phyloP scores from a whole-genome alignment of 2,888 invertebrate genomes.

The Pyrocoelia pectoralis region DNA sequence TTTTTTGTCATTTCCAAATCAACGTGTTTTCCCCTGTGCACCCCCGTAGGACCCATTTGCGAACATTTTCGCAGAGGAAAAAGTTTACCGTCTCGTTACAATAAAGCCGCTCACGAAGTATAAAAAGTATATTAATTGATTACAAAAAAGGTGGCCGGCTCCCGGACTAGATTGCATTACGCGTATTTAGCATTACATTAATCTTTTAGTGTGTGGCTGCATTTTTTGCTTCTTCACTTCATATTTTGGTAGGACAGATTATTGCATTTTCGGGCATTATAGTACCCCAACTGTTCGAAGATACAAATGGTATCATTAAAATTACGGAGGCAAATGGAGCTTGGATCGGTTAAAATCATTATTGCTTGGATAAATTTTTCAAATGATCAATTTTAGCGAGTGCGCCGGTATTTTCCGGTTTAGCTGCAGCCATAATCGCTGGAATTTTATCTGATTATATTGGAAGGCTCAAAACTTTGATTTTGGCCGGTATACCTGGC shows the following conservation, averaged over 20 bases:
- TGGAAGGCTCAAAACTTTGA: slow-evolving; percentile 65
- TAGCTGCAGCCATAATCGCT: slow-evolving; percentile 62
- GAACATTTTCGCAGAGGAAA: too few species aligned
- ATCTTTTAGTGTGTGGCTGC: background rate
- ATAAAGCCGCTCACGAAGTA: too few species aligned
- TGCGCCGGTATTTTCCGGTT: slow-evolving; percentile 63
- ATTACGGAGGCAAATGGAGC: slow-evolving; percentile 59
- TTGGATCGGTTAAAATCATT: slow-evolving; percentile 55
- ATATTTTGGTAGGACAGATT: slow-evolving; percentile 62
- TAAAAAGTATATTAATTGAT: too few species aligned
- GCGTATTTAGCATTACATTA: too few species aligned
- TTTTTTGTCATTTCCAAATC: too few species aligned
- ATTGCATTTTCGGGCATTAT: slow-evolving; percentile 67
- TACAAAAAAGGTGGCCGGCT: too few species aligned
- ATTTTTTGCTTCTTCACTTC: background rate
- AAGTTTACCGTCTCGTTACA: too few species aligned
- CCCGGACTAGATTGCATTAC: too few species aligned
- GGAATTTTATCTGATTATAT: slow-evolving; percentile 65
- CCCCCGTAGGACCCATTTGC: too few species aligned
- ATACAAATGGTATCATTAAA: slow-evolving; percentile 48
- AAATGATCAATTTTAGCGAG: slow-evolving; percentile 58
- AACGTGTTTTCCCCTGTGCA: too few species aligned
- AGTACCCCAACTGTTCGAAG: slow-evolving; percentile 60
- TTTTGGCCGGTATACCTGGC: slow-evolving; percentile 63
- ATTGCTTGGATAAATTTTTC: too few species aligned